Evolutionary conservation across 2,113 vertebrate genomes (phyloP).

Genomic region (Naja naja): DNA sequence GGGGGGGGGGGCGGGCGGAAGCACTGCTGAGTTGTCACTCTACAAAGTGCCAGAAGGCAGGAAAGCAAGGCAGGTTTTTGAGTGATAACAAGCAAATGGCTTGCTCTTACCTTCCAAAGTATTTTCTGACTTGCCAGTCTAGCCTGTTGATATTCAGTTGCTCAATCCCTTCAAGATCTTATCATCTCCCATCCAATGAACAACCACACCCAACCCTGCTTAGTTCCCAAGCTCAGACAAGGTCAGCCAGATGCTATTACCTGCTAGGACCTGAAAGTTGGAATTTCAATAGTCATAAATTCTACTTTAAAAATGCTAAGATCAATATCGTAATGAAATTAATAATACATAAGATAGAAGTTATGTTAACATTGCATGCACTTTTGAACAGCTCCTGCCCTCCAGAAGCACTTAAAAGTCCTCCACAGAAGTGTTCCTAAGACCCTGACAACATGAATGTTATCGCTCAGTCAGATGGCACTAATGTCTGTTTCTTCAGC

Average conservation of each 20-base stretch:
- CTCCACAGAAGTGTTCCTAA: neutral
- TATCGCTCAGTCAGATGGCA: neutral
- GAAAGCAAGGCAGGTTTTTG: neutral
- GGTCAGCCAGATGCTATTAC: neutral
- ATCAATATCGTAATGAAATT: neutral
- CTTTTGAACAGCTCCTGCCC: neutral
- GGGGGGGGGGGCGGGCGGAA: fast-evolving
- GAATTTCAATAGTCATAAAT: neutral
- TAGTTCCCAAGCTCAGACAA: neutral
- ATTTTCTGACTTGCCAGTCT: neutral
- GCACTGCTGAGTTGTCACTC: neutral
- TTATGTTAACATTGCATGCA: neutral
- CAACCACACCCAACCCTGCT: neutral
- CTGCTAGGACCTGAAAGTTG: neutral
- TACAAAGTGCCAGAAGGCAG: neutral
- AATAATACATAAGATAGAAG: neutral
- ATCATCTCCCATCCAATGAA: neutral
- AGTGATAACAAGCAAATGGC: neutral
- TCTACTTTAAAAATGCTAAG: neutral
- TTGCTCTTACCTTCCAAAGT: neutral
- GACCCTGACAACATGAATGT: neutral
- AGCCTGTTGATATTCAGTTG: neutral
- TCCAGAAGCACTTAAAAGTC: neutral
- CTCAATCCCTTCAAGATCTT: neutral
- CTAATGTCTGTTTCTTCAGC: neutral